Evolutionary conservation across 2,888 invertebrate species (phyloP).

Genomic region (Tenthredo distinguenda): DNA sequence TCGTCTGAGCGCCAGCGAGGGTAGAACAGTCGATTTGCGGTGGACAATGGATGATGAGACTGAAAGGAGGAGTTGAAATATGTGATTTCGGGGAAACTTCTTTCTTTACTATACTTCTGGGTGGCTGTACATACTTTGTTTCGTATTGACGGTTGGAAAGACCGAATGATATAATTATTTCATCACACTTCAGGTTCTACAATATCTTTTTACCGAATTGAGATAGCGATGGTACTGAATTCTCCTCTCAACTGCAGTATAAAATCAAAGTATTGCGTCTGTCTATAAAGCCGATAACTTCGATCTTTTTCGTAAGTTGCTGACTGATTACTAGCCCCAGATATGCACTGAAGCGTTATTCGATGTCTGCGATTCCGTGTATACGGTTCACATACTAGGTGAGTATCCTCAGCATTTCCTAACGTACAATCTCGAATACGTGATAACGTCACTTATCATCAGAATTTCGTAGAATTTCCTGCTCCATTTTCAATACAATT

Average conservation of each 20-base stretch:
- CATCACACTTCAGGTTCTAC: neutral
- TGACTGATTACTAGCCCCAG: neutral
- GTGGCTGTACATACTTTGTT: neutral
- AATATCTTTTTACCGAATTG: neutral
- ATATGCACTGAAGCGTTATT: neutral
- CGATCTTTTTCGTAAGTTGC: neutral
- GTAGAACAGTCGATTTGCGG: constrained; percentile 11
- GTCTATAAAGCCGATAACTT: neutral
- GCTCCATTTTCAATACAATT: neutral
- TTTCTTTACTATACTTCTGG: neutral
- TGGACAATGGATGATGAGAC: constrained; percentile 11
- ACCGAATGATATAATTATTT: neutral
- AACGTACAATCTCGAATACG: neutral
- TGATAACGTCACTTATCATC: neutral
- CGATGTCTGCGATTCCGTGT: neutral
- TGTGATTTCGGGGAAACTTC: neutral
- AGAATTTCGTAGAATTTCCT: neutral
- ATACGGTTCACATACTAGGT: neutral
- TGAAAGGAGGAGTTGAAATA: neutral
- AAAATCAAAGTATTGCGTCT: neutral
- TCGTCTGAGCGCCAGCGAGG: neutral
- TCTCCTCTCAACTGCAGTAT: neutral
- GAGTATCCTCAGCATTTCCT: too few relatives aligned
- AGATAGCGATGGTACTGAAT: neutral
- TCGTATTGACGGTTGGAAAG: neutral